Evolutionary conservation across 2,113 vertebrate species (phyloP).

Genomic region (Heliornis fulica): DNA sequence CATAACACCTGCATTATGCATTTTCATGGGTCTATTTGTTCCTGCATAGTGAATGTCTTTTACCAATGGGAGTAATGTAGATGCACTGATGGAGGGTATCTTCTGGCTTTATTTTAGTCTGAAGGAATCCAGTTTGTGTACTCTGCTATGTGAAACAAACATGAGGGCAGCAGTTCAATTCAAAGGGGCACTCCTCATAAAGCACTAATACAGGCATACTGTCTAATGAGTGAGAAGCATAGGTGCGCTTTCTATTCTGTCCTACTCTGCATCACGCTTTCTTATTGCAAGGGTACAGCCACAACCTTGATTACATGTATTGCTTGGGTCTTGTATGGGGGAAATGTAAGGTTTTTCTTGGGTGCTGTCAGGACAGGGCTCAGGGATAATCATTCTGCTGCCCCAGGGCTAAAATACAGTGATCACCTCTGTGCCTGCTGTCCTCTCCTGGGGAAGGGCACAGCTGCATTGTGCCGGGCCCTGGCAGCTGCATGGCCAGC

Average conservation of each 20-base stretch:
- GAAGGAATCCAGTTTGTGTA: neutral
- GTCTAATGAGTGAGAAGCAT: neutral
- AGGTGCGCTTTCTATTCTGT: neutral
- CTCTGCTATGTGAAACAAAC: accelerated
- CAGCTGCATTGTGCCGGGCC: accelerated
- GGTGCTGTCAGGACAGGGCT: neutral
- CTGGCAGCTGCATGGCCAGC: neutral
- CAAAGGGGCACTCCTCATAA: neutral
- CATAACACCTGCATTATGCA: neutral
- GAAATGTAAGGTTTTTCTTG: neutral
- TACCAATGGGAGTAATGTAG: neutral
- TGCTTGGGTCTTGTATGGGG: accelerated
- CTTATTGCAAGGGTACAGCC: neutral
- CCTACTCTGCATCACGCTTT: neutral
- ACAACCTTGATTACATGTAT: neutral
- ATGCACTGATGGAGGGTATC: neutral
- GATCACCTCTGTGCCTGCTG: neutral
- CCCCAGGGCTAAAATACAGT: neutral
- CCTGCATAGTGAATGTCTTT: neutral
- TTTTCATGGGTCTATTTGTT: neutral
- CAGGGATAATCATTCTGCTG: neutral
- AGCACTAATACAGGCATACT: neutral
- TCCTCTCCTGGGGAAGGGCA: neutral
- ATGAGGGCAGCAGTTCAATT: neutral
- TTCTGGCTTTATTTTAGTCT: neutral